Conservation (phyloP, 1,140 invertebrate genomes). For the Brachionus angularis region DNA sequence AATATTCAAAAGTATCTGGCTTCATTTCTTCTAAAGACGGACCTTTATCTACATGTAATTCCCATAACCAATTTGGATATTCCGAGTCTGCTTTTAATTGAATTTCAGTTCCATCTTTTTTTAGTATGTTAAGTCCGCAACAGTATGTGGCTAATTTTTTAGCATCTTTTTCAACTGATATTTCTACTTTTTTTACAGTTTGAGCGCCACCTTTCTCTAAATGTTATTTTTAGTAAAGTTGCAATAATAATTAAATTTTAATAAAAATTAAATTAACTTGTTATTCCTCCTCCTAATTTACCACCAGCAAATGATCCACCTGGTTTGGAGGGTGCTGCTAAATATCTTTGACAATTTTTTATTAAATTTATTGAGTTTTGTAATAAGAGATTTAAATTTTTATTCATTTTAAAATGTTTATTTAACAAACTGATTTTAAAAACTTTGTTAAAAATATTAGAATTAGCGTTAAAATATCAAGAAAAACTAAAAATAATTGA, state of each 20-base stretch:
- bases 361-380: neutral
- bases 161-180: constrained; percentile 16
- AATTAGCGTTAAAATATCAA: constrained; percentile 6
- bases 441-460: no score
- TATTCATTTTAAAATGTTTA: constrained; percentile 18
- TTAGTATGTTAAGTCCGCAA: constrained; percentile 31
- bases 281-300: constrained; percentile 36
- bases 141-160: constrained; percentile 10
- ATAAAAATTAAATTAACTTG: neutral
- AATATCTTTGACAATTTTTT: neutral
- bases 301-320: constrained; percentile 6
- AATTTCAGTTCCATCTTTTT: constrained; percentile 16
- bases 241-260: no score
- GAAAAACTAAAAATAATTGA: no score
- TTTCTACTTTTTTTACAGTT: constrained; percentile 15
- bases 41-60: constrained; percentile 10
- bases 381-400: neutral
- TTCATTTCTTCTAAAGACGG: constrained; percentile 33
- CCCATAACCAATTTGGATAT: constrained; percentile 37
- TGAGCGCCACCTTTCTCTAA: constrained; percentile 39
- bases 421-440: no score
- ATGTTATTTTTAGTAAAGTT: neutral
- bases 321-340: neutral
- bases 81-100: constrained; percentile 27
- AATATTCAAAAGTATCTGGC: constrained; percentile 16